A percentile compares a stretch with the other conserved stretches of the same genome.
Evolutionary conservation across 2,797 vertebrate genomes (phyloP).

Genomic region (Danionella dracula): DNA sequence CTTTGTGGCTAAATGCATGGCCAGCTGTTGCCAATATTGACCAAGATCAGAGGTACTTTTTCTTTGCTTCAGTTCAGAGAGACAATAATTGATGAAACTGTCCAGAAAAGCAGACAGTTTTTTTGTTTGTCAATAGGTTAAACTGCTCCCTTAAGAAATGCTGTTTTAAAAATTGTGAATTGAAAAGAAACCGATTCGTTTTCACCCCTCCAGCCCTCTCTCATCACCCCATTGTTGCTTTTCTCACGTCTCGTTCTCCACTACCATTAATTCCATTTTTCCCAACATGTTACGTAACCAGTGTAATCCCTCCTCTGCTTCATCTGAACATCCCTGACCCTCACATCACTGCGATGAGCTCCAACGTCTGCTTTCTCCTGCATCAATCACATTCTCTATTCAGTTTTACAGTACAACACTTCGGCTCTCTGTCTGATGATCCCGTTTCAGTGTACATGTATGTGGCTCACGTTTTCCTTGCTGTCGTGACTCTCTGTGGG

Average conservation of each 20-base stretch:
- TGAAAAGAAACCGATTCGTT: background rate
- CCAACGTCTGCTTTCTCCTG: background rate
- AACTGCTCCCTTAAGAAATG: too few relatives aligned
- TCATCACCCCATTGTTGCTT: background rate
- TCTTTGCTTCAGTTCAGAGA: too few relatives aligned
- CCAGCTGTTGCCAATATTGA: too few relatives aligned
- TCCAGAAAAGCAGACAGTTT: too few relatives aligned
- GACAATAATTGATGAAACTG: too few relatives aligned
- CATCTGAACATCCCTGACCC: constrained; percentile 5
- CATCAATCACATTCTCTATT: background rate
- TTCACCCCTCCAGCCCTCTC: background rate
- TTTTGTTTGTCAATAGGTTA: too few relatives aligned
- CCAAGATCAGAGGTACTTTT: too few relatives aligned
- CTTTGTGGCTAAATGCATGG: too few relatives aligned
- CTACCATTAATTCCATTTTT: background rate
- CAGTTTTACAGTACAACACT: too few relatives aligned
- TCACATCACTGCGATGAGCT: constrained; percentile 6
- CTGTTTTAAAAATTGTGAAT: too few relatives aligned
- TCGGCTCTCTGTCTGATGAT: background rate
- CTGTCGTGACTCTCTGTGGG: background rate
- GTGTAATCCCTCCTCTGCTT: constrained; percentile 8
- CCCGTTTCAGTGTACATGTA: background rate
- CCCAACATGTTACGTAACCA: background rate
- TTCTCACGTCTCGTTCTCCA: background rate
- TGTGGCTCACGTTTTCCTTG: background rate